A percentile compares a stretch with the other conserved stretches of the same genome.
phyloP scores from a whole-genome alignment of 2,797 vertebrate genomes.

The Aotus griseimembra region DNA sequence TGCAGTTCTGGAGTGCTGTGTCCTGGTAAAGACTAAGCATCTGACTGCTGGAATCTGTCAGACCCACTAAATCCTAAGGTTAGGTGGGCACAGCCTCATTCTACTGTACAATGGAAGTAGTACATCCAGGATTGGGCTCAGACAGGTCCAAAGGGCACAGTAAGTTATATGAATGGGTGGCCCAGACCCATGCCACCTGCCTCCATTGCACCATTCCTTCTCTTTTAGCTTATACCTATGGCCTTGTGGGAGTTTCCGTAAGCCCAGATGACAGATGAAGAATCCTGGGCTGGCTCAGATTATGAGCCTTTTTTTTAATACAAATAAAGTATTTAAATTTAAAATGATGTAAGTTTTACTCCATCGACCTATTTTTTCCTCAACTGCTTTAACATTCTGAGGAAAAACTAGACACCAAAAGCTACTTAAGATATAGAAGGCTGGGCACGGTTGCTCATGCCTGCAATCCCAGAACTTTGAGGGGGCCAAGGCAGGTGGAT shows the following conservation, averaged over 20 bases:
- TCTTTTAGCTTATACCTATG: background rate
- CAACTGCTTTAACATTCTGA: background rate
- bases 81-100: background rate
- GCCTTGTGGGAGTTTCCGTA: background rate
- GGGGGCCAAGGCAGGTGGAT: fast-evolving
- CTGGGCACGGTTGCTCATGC: background rate
- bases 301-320: background rate
- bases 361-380: background rate
- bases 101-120: background rate
- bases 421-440: background rate
- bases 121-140: background rate
- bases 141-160: background rate
- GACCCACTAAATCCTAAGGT: background rate
- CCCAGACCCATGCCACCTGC: background rate
- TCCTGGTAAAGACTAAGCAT: background rate
- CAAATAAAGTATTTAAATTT: slow-evolving; percentile 18
- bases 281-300: background rate
- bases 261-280: background rate
- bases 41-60: background rate
- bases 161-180: background rate
- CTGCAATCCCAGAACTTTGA: background rate
- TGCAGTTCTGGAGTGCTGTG: background rate
- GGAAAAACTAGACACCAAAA: background rate
- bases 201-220: background rate
- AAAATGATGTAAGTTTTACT: background rate